A percentile compares a stretch with the other conserved stretches of the same genome.
Evolutionary conservation across 92 coral and sea anemone species (phyloP).

Genomic region (Isaurus tuberculatus): DNA sequence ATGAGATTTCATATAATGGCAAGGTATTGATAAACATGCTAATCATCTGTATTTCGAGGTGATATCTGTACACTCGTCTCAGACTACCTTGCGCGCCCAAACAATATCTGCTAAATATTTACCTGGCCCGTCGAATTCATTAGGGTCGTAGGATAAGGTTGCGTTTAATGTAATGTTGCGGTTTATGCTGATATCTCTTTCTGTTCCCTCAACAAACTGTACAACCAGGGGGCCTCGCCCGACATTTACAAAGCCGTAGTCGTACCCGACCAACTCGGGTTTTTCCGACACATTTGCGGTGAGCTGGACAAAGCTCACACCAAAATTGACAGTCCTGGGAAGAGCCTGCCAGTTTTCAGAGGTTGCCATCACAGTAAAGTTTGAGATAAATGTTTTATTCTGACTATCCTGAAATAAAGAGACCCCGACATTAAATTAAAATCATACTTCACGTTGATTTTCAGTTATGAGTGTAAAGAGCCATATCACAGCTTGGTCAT

Average conservation of each 20-base stretch:
- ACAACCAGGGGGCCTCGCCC: neutral
- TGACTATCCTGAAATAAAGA: neutral
- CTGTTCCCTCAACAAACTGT: neutral
- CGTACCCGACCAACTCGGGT: slow-evolving; percentile 11
- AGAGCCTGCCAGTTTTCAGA: neutral
- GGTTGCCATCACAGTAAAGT: neutral
- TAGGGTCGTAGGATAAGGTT: slow-evolving; percentile 21
- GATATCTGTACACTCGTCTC: no score
- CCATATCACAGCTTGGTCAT: no score
- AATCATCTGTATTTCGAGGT: no score
- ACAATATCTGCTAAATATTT: no score
- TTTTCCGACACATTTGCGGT: slow-evolving; percentile 3
- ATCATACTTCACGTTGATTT: no score
- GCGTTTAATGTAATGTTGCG: slow-evolving; percentile 41
- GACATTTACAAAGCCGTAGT: slow-evolving; percentile 8
- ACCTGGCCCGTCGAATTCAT: slow-evolving; percentile 33
- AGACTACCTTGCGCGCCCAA: no score
- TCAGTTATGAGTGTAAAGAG: no score
- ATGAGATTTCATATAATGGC: no score
- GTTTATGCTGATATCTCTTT: neutral
- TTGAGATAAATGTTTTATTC: neutral
- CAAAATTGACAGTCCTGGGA: neutral
- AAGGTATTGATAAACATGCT: no score
- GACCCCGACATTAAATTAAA: no score
- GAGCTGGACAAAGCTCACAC: neutral